Evolutionary conservation across 2,113 vertebrate genomes (phyloP).

Genomic region (Lipophrys pholis): DNA sequence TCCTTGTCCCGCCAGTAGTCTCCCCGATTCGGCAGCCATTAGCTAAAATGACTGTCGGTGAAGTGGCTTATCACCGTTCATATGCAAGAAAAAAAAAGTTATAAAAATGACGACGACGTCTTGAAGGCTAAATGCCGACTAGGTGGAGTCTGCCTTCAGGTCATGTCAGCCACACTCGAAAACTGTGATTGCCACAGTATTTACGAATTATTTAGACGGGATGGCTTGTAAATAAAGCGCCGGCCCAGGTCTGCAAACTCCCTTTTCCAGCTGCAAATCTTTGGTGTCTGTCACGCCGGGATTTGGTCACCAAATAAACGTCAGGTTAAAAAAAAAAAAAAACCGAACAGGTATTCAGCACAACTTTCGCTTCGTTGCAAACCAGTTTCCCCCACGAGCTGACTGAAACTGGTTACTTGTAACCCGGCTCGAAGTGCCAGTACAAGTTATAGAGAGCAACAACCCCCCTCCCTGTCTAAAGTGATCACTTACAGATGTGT

Average conservation of each 20-base stretch:
- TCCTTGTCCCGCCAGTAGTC: slow-evolving; percentile 88
- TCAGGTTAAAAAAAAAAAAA: slow-evolving; percentile 37
- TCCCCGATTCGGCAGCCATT: slow-evolving; percentile 89
- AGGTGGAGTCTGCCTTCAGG: slow-evolving; percentile 68
- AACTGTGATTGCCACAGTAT: slow-evolving; percentile 43
- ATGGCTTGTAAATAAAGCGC: slow-evolving; percentile 30
- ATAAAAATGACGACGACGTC: slow-evolving; percentile 82
- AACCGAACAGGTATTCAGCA: slow-evolving; percentile 25
- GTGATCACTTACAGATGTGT: slow-evolving; percentile 87
- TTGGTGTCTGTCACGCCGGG: slow-evolving; percentile 82
- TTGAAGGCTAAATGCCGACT: slow-evolving; percentile 70
- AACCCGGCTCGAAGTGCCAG: slow-evolving; percentile 54
- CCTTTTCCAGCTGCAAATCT: slow-evolving; percentile 66
- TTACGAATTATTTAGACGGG: slow-evolving; percentile 24
- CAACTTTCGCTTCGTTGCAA: slow-evolving; percentile 18
- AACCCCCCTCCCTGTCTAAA: slow-evolving; percentile 54
- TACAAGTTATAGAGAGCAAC: slow-evolving; percentile 48
- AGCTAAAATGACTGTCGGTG: slow-evolving; percentile 84
- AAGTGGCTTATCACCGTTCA: slow-evolving; percentile 86
- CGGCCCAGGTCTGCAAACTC: slow-evolving; percentile 78
- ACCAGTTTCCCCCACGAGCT: slow-evolving; percentile 14
- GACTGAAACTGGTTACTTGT: slow-evolving; percentile 31
- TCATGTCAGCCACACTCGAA: slow-evolving; percentile 63
- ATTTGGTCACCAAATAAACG: slow-evolving; percentile 78
- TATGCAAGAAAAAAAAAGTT: slow-evolving; percentile 82